phyloP scores from a whole-genome alignment of 2,113 vertebrate genomes.

The Pygoscelis antarcticus region DNA sequence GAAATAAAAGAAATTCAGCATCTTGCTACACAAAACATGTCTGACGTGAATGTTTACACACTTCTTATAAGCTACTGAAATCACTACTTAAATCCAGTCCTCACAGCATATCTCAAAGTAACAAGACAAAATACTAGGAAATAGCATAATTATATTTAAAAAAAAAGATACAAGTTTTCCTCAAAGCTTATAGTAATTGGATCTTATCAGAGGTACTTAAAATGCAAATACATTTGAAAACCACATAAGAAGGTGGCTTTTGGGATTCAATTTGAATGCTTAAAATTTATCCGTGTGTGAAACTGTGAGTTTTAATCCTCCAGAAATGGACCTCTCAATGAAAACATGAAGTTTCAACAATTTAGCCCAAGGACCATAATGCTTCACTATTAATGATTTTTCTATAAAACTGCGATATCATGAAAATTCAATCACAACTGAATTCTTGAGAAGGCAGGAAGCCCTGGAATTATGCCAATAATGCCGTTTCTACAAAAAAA shows the following conservation, averaged over 20 bases:
- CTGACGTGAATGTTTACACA: accelerated
- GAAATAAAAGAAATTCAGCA: not conserved
- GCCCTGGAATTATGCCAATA: not conserved
- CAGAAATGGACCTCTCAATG: not conserved
- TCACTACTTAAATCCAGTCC: not conserved
- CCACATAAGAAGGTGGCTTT: not conserved
- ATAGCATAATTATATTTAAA: not conserved
- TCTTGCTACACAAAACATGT: not conserved
- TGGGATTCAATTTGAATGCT: not conserved
- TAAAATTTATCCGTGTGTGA: not conserved
- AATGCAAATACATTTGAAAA: conserved; percentile 11
- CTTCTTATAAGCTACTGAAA: not conserved
- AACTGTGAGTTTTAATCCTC: not conserved
- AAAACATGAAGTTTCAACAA: not conserved
- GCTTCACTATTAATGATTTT: not conserved
- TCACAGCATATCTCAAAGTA: not conserved
- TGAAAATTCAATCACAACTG: not conserved
- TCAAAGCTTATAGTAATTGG: not conserved
- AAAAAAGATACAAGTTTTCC: not conserved
- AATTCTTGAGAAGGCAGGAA: not conserved
- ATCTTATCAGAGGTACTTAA: not conserved
- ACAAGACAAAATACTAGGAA: not conserved
- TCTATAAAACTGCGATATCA: not conserved
- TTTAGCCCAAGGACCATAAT: not conserved
- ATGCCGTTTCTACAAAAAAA: not conserved